Evolutionary conservation across 2,888 invertebrate species (phyloP).

Genomic region (Caenorhabditis doughertyi): DNA sequence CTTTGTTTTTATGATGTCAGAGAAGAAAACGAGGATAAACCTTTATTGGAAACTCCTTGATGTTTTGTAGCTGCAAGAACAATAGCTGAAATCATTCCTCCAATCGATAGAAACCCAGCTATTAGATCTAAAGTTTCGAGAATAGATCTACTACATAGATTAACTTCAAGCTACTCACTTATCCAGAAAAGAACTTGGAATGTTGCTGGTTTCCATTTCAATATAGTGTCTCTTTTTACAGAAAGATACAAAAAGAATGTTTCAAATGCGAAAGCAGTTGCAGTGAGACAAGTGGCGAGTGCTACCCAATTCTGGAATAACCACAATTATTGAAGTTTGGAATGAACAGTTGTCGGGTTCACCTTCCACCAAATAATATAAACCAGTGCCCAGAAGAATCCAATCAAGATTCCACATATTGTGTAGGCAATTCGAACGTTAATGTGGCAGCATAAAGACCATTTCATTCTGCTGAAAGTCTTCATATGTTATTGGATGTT

Average conservation of each 20-base stretch:
- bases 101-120: constrained; percentile 47
- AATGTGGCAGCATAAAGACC: constrained; percentile 44
- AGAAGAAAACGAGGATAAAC: too few relatives aligned
- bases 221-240: constrained; percentile 37
- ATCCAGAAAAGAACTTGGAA: constrained; percentile 46
- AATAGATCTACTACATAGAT: background rate
- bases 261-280: constrained; percentile 49
- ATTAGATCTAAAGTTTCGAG: constrained; percentile 22
- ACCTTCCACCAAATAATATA: constrained; percentile 53
- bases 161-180: constrained; percentile 24
- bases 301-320: constrained; percentile 57
- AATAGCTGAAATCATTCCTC: constrained; percentile 44
- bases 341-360: too few relatives aligned
- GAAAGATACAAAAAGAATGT: constrained; percentile 48
- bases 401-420: constrained; percentile 47
- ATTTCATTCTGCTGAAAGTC: constrained; percentile 23
- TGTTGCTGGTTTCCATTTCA: constrained; percentile 30
- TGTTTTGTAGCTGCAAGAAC: constrained; percentile 41
- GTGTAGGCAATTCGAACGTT: constrained; percentile 51
- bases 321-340: too few relatives aligned
- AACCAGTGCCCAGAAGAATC: constrained; percentile 42
- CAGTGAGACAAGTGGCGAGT: constrained; percentile 42
- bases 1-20: too few relatives aligned
- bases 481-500: too few relatives aligned
- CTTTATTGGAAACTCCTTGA: constrained; percentile 46